phyloP scores from a whole-genome alignment of 2,797 vertebrate genomes.

The Tenualosa ilisha region DNA sequence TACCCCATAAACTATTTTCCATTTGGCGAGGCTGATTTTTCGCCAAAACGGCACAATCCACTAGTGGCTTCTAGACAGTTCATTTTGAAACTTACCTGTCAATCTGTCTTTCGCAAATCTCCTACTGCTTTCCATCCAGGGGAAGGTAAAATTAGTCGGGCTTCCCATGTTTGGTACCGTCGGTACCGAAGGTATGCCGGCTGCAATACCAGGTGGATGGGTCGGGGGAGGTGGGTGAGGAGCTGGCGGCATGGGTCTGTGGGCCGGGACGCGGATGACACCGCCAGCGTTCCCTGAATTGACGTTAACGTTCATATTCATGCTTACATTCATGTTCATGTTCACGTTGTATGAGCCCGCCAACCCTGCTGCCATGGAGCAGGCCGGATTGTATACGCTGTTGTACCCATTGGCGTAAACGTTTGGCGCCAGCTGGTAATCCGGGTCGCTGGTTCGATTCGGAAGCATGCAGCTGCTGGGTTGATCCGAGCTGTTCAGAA shows the following conservation, averaged over 20 bases:
- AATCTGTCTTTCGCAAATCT: conserved; percentile 91
- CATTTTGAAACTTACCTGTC: conserved; percentile 78
- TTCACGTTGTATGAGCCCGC: conserved; percentile 84
- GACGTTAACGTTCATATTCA: conserved; percentile 83
- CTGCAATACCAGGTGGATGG: conserved; percentile 63
- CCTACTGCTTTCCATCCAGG: conserved; percentile 94
- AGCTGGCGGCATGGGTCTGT: conserved; percentile 76
- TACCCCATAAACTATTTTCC: neutral
- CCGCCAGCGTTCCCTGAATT: conserved; percentile 76
- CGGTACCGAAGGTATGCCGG: conserved; percentile 59
- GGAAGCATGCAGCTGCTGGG: conserved; percentile 77
- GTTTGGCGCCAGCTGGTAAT: conserved; percentile 73
- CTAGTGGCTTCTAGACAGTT: neutral
- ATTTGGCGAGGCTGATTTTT: neutral
- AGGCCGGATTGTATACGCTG: conserved; percentile 80
- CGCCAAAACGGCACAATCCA: neutral
- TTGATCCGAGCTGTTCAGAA: conserved; percentile 87
- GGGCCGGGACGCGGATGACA: conserved; percentile 90
- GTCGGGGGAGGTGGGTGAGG: conserved; percentile 67
- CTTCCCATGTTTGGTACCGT: conserved; percentile 71
- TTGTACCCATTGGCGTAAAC: conserved; percentile 78
- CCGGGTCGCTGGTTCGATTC: conserved; percentile 75
- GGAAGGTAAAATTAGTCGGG: conserved; percentile 85
- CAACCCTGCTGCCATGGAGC: conserved; percentile 81
- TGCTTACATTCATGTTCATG: conserved; percentile 85